Base-by-base conservation (phyloP, 2,888 invertebrate genomes). In the Anaspis maculata region DNA sequence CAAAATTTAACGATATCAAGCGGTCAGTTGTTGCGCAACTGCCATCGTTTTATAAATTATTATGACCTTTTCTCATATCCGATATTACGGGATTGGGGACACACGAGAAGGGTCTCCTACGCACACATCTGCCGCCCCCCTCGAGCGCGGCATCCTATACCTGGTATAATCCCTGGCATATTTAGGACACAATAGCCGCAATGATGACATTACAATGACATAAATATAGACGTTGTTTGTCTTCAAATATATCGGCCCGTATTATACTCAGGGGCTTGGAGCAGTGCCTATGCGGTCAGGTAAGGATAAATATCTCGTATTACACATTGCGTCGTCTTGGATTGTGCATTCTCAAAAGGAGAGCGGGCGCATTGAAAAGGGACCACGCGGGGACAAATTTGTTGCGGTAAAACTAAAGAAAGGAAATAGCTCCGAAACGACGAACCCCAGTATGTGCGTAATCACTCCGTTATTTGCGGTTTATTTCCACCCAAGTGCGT, bases 131-230 rank as follows among this genome's bases (percentile, higher is more conserved):
- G 37, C 32, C 41, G 26, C 34, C 37, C 40, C 40, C 39, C 32
- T 14, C 15, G 24, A 27, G 19, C 21, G 30, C 25, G 29, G 32
- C 29, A 27, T 19, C 16, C 16, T 29, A 27, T 37, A 37, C 37
- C 39, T 39, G 35, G 35, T 22, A 30, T 35, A 36, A 39, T 36
- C 53, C 52, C 31, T 48, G 44, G 47, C 54, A 57, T 57, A 59
- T 58, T 59, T 52, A 55, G 59, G 56, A 55, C 57, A 61, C 59
- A 57, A 60, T 56, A 54, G 51, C 51, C 48, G 53, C 52, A 50
- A 57, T 55, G 59, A 59, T 59, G 61, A 62, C 62, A 61, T 61
- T 60, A 61, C 59, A 61, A 64, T 64, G 62, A 64, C 64, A 62
- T 61, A 62, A 62, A 63, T 63, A 61, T 63, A 60, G 56, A 52